phyloP scores from a whole-genome alignment of 2,113 vertebrate genomes.

The Xerus inauris region DNA sequence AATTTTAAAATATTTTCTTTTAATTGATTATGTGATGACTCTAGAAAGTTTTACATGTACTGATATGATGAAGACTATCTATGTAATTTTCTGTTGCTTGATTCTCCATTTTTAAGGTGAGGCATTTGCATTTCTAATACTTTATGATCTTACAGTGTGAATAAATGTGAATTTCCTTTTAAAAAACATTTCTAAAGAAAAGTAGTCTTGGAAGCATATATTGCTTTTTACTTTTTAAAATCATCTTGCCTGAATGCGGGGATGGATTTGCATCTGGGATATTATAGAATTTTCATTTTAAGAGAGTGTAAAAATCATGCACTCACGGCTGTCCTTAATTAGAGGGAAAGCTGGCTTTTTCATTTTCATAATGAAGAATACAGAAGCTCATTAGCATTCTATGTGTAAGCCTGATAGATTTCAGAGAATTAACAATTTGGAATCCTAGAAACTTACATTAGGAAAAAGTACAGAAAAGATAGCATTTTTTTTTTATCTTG shows the following conservation, averaged over 20 bases:
- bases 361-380: conserved; percentile 63
- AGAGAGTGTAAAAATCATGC: not conserved
- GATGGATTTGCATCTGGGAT: not conserved
- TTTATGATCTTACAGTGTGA: not conserved
- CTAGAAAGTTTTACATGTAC: not conserved
- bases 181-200: not conserved
- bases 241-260: not conserved
- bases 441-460: conserved; percentile 38
- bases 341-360: not conserved
- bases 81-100: not conserved
- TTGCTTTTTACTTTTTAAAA: not conserved
- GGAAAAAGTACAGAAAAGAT: conserved; percentile 56
- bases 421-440: conserved; percentile 60
- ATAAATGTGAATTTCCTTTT: not conserved
- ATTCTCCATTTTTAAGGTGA: not conserved
- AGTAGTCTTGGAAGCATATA: not conserved
- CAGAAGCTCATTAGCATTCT: conserved; percentile 71
- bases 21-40: not conserved
- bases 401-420: conserved; percentile 54
- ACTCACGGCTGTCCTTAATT: conserved; percentile 8
- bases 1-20: conserved; percentile 28
- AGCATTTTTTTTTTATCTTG: conserved; percentile 49
- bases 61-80: not conserved
- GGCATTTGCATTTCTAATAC: not conserved
- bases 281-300: conserved; percentile 34